These are phyloP conservation scores for Cepphus grylle DNA, from an alignment of 2,113 vertebrate genomes.

Conservation along the genomic window DNA sequence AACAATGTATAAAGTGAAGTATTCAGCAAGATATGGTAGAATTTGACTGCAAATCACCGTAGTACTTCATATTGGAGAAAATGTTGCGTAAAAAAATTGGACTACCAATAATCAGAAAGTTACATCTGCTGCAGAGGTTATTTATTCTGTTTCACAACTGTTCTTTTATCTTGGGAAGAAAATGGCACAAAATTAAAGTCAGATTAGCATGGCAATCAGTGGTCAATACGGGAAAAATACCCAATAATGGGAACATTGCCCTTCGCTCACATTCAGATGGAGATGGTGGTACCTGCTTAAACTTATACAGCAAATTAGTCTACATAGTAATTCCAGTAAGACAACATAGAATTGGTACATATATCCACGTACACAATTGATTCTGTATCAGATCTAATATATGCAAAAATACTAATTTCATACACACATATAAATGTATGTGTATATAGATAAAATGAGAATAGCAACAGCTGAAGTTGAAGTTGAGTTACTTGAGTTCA, in stretches of 20 bases:
- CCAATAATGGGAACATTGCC: neutral
- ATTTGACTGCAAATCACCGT: neutral
- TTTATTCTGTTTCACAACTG: neutral
- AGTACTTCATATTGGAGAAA: neutral
- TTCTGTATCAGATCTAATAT: neutral
- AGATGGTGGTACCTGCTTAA: neutral
- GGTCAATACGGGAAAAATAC: rapidly evolving
- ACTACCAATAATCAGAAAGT: neutral
- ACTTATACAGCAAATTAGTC: neutral
- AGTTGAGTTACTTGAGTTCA: neutral
- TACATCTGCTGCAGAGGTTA: neutral
- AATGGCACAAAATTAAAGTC: neutral
- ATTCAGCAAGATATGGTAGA: neutral
- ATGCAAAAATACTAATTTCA: neutral
- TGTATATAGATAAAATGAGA: neutral
- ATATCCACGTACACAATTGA: neutral
- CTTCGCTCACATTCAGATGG: neutral
- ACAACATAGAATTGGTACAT: neutral
- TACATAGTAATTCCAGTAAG: neutral
- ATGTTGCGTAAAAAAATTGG: neutral
- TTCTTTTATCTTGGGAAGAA: neutral
- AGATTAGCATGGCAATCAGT: neutral
- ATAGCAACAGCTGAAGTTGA: neutral
- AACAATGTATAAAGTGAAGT: neutral
- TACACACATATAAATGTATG: neutral